Evolutionary conservation across 1,140 invertebrate genomes (phyloP).

Genomic region (Drosophila kikkawai): DNA sequence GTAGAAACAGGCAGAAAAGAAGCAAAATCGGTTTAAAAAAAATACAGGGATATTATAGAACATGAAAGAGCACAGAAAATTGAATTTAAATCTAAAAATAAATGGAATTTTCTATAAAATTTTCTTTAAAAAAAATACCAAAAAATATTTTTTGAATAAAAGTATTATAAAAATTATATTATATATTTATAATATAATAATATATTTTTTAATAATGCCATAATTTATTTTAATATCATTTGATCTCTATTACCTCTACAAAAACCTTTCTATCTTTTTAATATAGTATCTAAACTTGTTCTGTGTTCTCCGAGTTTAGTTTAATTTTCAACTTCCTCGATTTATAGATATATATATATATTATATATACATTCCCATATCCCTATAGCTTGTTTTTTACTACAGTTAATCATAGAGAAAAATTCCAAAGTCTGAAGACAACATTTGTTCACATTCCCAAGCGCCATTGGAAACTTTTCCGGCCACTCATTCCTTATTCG

Average conservation of each 20-base stretch:
- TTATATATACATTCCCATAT: not conserved
- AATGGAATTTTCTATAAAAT: not conserved
- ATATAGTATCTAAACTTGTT: too few relatives aligned
- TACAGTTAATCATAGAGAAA: slow-evolving; percentile 14
- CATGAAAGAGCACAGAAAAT: not conserved
- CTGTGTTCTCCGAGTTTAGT: not conserved
- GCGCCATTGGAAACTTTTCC: slow-evolving; percentile 34
- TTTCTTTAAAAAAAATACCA: not conserved
- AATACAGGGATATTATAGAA: not conserved
- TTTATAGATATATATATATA: not conserved
- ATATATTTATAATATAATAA: too few relatives aligned
- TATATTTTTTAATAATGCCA: too few relatives aligned
- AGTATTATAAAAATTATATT: too few relatives aligned
- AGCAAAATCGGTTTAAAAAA: not conserved
- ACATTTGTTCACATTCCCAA: slow-evolving; percentile 57
- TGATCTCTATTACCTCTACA: too few relatives aligned
- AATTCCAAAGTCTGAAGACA: not conserved
- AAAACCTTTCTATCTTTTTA: too few relatives aligned
- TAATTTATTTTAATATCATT: too few relatives aligned
- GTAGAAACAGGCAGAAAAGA: not conserved
- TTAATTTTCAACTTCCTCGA: too few relatives aligned
- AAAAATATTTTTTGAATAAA: not conserved
- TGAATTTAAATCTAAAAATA: not conserved
- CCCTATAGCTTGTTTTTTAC: not conserved
- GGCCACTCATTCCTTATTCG: slow-evolving; percentile 2